Conservation (phyloP, 2,888 invertebrate genomes). For the Pristionchus mayeri region DNA sequence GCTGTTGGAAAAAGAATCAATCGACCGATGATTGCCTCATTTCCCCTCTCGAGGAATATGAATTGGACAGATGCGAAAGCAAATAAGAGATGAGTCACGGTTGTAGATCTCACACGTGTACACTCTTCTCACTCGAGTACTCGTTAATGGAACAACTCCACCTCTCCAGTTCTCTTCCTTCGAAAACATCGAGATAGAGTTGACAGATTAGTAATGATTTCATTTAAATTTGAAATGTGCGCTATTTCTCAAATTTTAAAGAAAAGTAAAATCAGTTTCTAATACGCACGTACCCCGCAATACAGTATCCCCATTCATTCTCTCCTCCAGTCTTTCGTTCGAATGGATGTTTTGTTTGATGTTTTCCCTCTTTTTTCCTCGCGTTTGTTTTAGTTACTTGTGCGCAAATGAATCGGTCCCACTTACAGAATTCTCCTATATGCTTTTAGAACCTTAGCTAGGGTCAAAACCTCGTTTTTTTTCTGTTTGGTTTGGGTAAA, state of each 20-base stretch:
- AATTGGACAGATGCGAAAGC: too few species aligned
- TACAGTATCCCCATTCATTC: conserved; percentile 31
- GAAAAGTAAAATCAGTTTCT: background rate
- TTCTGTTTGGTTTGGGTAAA: background rate
- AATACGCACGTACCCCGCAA: background rate
- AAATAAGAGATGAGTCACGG: conserved; percentile 33
- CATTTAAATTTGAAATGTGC: too few species aligned
- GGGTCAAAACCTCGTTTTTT: background rate
- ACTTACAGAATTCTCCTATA: too few species aligned
- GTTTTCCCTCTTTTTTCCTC: background rate
- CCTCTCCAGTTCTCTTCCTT: too few species aligned
- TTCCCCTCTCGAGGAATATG: background rate
- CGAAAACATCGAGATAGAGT: too few species aligned
- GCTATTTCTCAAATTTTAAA: too few species aligned
- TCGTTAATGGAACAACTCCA: too few species aligned
- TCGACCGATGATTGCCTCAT: background rate
- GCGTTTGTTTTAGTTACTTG: background rate
- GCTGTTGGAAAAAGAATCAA: conserved; percentile 16
- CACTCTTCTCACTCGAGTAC: too few species aligned
- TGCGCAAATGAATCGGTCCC: too few species aligned
- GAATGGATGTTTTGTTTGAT: conserved; percentile 35
- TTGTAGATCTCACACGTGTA: too few species aligned
- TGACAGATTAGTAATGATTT: too few species aligned
- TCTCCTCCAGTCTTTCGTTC: background rate
- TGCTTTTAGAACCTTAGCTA: too few species aligned